A percentile compares a stretch with the other conserved stretches of the same genome.
Conservation (phyloP, 2,797 vertebrate species). For the Hyperoplus immaculatus region DNA sequence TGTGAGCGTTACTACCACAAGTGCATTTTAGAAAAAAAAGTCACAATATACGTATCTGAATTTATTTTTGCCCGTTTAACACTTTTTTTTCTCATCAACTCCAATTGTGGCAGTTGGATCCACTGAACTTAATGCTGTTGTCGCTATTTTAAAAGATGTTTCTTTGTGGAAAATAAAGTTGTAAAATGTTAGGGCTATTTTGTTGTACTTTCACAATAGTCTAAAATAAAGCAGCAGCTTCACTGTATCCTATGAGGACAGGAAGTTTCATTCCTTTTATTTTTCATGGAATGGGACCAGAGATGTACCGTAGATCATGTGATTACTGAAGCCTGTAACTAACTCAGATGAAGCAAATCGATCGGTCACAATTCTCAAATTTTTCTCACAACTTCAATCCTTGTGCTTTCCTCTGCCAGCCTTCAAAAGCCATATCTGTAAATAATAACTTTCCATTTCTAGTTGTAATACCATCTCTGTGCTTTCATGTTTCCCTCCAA, state of each 20-base stretch:
- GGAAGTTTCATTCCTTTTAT: slow-evolving; percentile 20
- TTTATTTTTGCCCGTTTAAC: slow-evolving; percentile 65
- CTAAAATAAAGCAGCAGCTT: slow-evolving; percentile 74
- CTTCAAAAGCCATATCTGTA: slow-evolving; percentile 16
- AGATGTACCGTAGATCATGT: background rate
- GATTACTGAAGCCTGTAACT: slow-evolving; percentile 4
- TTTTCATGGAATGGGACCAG: background rate
- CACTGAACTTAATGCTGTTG: slow-evolving; percentile 65
- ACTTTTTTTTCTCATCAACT: slow-evolving; percentile 59
- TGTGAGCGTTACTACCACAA: slow-evolving; percentile 74
- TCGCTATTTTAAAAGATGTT: slow-evolving; percentile 71
- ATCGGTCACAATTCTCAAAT: background rate
- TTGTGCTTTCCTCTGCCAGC: slow-evolving; percentile 1
- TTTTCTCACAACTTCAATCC: background rate
- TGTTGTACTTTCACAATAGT: slow-evolving; percentile 74
- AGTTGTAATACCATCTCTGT: slow-evolving; percentile 25
- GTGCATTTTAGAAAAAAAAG: slow-evolving; percentile 77
- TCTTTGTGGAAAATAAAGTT: slow-evolving; percentile 79
- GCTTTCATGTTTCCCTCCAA: slow-evolving; percentile 22
- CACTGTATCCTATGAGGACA: slow-evolving; percentile 33
- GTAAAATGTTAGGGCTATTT: slow-evolving; percentile 75
- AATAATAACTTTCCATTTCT: slow-evolving; percentile 35
- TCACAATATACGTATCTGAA: slow-evolving; percentile 42
- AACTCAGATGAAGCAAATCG: slow-evolving; percentile 22
- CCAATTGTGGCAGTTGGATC: slow-evolving; percentile 54